These are phyloP conservation scores for Poecilia velifera DNA, from an alignment of 2,797 vertebrate genomes.

Conservation along the genomic window DNA sequence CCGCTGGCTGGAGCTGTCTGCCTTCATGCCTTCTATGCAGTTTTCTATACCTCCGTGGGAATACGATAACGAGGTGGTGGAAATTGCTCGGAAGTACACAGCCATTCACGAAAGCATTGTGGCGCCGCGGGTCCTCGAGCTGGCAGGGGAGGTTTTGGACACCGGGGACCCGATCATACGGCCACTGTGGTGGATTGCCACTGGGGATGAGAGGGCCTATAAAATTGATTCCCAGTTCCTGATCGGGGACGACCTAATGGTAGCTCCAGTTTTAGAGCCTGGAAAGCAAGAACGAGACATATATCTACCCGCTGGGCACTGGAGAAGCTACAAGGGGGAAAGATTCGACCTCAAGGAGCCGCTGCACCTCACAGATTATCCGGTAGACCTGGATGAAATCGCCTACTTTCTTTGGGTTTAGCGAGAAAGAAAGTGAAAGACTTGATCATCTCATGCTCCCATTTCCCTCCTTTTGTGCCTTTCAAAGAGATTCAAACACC, in stretches of 20 bases:
- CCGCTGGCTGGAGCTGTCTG: slow-evolving; percentile 94
- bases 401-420: slow-evolving; percentile 92
- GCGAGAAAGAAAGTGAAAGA: slow-evolving; percentile 22
- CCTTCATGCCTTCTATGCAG: slow-evolving; percentile 98
- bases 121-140: slow-evolving; percentile 90
- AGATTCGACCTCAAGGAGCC: slow-evolving; percentile 90
- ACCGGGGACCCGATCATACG: slow-evolving; percentile 95
- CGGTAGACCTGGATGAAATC: slow-evolving; percentile 90
- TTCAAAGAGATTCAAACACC: background rate
- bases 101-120: slow-evolving; percentile 90
- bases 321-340: slow-evolving; percentile 95
- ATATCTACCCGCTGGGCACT: slow-evolving; percentile 91
- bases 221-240: slow-evolving; percentile 96
- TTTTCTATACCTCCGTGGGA: slow-evolving; percentile 96
- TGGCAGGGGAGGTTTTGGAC: slow-evolving; percentile 88
- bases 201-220: slow-evolving; percentile 87
- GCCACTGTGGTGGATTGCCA: slow-evolving; percentile 98
- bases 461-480: slow-evolving; percentile 13
- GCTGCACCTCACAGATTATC: slow-evolving; percentile 89
- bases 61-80: slow-evolving; percentile 90
- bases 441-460: background rate
- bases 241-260: slow-evolving; percentile 95
- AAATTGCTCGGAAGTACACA: slow-evolving; percentile 91
- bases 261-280: slow-evolving; percentile 93
- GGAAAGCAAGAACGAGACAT: slow-evolving; percentile 94